Conservation (phyloP, 2,888 invertebrate genomes). For the Machimus atricapillus region DNA sequence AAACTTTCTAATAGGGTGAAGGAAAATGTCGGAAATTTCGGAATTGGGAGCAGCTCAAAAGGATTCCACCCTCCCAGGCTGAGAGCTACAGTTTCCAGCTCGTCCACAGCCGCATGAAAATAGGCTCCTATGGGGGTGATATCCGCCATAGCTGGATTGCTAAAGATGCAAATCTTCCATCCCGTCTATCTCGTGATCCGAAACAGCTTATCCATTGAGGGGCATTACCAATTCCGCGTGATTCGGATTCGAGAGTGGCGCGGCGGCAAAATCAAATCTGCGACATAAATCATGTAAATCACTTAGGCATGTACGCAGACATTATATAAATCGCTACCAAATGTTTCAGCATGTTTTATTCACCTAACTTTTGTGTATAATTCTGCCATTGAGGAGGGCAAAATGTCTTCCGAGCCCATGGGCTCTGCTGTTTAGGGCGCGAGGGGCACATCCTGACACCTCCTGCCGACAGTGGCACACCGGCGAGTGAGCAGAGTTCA, state of each 20-base stretch:
- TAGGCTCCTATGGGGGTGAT: background rate
- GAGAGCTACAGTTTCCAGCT: background rate
- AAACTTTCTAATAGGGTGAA: conserved; percentile 37
- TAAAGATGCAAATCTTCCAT: background rate
- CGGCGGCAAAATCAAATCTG: conserved; percentile 46
- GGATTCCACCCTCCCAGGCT: background rate
- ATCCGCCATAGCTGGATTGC: background rate
- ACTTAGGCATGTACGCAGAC: conserved; percentile 60
- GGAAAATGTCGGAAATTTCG: conserved; percentile 29
- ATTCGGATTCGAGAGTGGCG: background rate
- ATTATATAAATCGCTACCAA: conserved; percentile 63
- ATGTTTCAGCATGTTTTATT: conserved; percentile 54
- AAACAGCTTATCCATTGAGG: background rate
- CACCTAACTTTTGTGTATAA: conserved; percentile 48
- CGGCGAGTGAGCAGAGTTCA: conserved; percentile 39
- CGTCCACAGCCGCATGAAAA: background rate
- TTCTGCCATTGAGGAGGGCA: conserved; percentile 42
- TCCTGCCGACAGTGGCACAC: conserved; percentile 23
- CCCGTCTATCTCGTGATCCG: background rate
- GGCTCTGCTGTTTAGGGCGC: background rate
- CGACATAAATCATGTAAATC: conserved; percentile 63
- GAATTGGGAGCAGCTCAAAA: background rate
- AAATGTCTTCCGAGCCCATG: background rate
- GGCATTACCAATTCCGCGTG: conserved; percentile 1
- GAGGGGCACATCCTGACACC: background rate